These are phyloP conservation scores for Edolisoma coerulescens DNA, from an alignment of 2,113 vertebrate genomes.

Conservation along the genomic window DNA sequence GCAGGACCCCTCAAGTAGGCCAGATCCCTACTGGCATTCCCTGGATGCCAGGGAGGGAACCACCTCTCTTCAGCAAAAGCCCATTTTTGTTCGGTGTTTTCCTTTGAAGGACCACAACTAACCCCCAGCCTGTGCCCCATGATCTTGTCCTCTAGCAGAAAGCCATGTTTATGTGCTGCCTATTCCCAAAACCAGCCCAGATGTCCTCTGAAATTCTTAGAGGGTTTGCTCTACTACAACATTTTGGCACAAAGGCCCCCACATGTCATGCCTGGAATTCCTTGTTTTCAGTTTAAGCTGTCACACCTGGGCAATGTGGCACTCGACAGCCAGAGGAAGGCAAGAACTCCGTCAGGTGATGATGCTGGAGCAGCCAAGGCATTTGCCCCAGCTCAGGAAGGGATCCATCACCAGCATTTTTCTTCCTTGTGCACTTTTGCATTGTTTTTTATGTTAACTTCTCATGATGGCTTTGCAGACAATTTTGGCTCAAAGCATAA, in stretches of 20 bases:
- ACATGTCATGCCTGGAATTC: neutral
- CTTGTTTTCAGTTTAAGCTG: neutral
- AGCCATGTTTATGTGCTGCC: neutral
- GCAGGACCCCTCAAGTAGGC: neutral
- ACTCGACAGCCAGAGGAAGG: neutral
- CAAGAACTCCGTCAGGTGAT: rapidly evolving
- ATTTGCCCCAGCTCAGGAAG: neutral
- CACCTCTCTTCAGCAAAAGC: neutral
- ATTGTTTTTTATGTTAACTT: neutral
- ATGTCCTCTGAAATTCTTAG: neutral
- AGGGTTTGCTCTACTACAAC: neutral
- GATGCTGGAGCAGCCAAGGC: neutral
- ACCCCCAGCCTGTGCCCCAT: neutral
- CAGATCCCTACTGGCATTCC: neutral
- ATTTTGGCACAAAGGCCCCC: neutral
- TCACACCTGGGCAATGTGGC: rapidly evolving
- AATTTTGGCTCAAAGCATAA: neutral
- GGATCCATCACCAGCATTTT: neutral
- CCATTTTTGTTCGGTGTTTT: neutral
- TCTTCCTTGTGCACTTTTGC: neutral
- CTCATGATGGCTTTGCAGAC: neutral
- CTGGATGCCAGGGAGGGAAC: neutral
- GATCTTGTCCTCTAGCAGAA: neutral
- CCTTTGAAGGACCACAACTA: neutral
- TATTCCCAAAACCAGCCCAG: neutral